A percentile compares a stretch with the other conserved stretches of the same genome.
Conservation (phyloP, 2,888 invertebrate species). For the Cataglyphis albicans region DNA sequence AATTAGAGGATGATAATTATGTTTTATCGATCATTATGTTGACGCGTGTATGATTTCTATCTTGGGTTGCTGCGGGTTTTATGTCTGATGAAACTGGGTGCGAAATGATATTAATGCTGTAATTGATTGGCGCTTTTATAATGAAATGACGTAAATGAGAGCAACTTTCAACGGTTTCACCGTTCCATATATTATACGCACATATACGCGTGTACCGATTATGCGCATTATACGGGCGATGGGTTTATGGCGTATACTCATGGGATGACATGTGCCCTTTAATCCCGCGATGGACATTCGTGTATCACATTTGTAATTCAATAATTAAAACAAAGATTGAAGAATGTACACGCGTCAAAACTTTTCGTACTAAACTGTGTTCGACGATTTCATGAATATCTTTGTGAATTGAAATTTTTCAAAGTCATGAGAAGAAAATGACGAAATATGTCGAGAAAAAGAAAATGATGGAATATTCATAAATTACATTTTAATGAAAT, state of each 20-base stretch:
- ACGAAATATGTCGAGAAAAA: not conserved
- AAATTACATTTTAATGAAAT: not conserved
- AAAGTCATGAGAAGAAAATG: not conserved
- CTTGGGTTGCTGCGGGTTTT: conserved; percentile 44
- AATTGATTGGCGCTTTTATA: conserved; percentile 56
- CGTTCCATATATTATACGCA: conserved; percentile 35
- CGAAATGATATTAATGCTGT: conserved; percentile 56
- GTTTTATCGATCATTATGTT: conserved; percentile 36
- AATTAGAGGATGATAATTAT: conserved; percentile 26
- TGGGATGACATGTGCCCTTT: conserved; percentile 27
- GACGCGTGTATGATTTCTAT: conserved; percentile 38
- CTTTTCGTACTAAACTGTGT: not conserved
- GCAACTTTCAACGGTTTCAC: conserved; percentile 48
- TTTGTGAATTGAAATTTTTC: not conserved
- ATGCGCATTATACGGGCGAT: conserved; percentile 14
- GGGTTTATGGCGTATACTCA: conserved; percentile 18
- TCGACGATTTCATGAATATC: not conserved
- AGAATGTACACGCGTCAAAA: not conserved
- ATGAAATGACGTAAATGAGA: conserved; percentile 55
- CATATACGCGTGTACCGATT: not conserved
- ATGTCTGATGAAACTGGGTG: conserved; percentile 51
- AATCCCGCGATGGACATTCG: conserved; percentile 6
- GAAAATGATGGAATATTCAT: not conserved
- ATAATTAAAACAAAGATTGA: conserved; percentile 30
- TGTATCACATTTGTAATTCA: not conserved